Base-by-base conservation (phyloP, 1,140 invertebrate genomes). In the Adoxophyes honmai region DNA sequence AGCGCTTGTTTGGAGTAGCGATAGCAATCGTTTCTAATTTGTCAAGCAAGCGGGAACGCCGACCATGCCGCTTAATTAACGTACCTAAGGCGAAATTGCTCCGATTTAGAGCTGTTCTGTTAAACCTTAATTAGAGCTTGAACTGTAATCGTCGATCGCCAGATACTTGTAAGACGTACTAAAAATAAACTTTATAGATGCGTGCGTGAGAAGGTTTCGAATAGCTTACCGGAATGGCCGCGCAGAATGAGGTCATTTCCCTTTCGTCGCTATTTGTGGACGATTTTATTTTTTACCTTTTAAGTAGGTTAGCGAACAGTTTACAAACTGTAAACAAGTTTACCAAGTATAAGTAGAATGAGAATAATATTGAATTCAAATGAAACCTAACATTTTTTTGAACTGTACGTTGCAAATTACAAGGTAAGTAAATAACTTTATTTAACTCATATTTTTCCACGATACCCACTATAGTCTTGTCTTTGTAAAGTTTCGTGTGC, bases 101-200 rank as follows among this genome's bases (percentile, higher is more conserved):
- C 16, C 18, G 18, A 44, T 44, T 44, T 21, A 9, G n/a, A 44
- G 39, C 48, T 34, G 48, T 34, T 33, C 11, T 34, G 28, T 52
- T 52, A 70, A 68, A 66, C 66, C 69, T 81, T 83, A 83, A 88
- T 85, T 79, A 70, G 73, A 62, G 69, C 71, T 73, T 70, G 57
- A 68, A 73, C 67, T 68, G 57, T 85, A 82, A 82, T 78, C 62
- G 79, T 57, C 70, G 75, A 83, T 84, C 66, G 69, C 58, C 62
- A 76, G 81, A 81, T 82, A 84, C 62, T 68, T 75, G 60, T 58
- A 62, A 72, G 58, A 61, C 63, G 42, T 60, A 67, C 81, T 75
- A 78, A 86, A 82, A 86, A 86, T 85, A 81, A 78, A 76, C 68
- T 82, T 80, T 77, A 77, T 77, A 62, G 75, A 75, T 72, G 64